Conservation (phyloP, 2,113 vertebrate genomes). For the Megaptera novaeangliae region DNA sequence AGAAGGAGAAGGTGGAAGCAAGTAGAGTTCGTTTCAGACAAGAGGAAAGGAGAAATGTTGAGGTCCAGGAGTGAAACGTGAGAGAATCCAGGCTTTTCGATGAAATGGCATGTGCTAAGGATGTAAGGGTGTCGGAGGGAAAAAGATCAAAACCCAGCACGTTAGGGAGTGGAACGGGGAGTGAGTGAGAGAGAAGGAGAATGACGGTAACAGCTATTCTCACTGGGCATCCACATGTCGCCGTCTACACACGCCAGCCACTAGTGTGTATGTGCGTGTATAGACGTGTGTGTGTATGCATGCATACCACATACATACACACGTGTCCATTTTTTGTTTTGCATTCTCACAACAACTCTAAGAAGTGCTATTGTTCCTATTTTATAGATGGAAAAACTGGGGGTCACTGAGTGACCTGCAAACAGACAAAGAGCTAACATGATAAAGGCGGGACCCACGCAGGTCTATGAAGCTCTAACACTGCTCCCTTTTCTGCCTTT, state of each 20-base stretch:
- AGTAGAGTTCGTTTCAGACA: not conserved
- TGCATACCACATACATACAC: not conserved
- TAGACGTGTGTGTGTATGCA: not conserved
- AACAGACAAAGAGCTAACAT: not conserved
- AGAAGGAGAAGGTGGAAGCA: not conserved
- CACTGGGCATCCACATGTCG: not conserved
- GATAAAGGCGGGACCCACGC: not conserved
- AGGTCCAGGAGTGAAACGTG: not conserved
- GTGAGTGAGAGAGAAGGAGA: not conserved
- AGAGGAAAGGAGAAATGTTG: not conserved
- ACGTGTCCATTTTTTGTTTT: not conserved
- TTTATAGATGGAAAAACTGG: not conserved
- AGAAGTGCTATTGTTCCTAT: not conserved
- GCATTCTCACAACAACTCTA: not conserved
- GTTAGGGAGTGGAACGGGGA: not conserved
- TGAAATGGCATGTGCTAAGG: not conserved
- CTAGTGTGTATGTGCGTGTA: fast-evolving
- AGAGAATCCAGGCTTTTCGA: not conserved
- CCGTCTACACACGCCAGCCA: not conserved
- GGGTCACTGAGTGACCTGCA: not conserved
- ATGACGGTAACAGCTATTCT: not conserved
- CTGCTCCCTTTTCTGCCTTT: not conserved
- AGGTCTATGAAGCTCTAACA: not conserved
- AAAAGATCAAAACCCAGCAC: not conserved
- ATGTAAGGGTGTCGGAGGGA: not conserved